These are phyloP conservation scores for Hucho hucho DNA, from an alignment of 2,113 vertebrate species.

Conservation along the genomic window DNA sequence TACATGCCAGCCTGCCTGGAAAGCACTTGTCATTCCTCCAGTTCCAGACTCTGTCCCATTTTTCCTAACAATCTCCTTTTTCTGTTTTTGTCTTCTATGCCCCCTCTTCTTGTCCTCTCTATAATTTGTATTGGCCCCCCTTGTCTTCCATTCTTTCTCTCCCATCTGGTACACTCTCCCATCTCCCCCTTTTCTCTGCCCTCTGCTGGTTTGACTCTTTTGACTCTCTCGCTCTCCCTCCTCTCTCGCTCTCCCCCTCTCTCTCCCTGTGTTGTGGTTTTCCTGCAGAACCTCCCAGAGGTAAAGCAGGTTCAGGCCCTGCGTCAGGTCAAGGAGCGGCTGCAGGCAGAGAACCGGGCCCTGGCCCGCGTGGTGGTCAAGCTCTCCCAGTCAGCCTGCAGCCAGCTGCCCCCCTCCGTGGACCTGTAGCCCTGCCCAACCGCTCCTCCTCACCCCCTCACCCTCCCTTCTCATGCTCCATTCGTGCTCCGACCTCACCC, in stretches of 20 bases:
- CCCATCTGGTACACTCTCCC: background rate
- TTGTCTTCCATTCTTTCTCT: constrained; percentile 2
- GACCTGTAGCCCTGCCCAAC: constrained; percentile 80
- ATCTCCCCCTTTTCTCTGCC: background rate
- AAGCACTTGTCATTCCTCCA: constrained; percentile 44
- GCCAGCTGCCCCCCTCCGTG: constrained; percentile 82
- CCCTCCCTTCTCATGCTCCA: constrained; percentile 75
- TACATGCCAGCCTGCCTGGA: constrained; percentile 13
- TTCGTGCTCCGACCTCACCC: constrained; percentile 76
- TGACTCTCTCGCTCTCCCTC: constrained; percentile 37
- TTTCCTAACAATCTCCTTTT: constrained; percentile 52
- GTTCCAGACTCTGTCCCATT: constrained; percentile 58
- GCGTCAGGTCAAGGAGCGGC: constrained; percentile 92
- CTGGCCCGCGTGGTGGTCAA: constrained; percentile 94
- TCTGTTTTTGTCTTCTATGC: background rate
- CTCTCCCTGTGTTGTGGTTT: constrained; percentile 72
- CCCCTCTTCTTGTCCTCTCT: background rate
- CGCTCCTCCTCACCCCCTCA: constrained; percentile 57
- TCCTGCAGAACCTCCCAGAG: constrained; percentile 92
- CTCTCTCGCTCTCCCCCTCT: constrained; percentile 54
- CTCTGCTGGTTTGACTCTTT: constrained; percentile 37
- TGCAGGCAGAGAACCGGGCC: constrained; percentile 97
- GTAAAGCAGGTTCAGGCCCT: constrained; percentile 96
- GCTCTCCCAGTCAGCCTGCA: constrained; percentile 86
- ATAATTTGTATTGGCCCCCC: background rate